Evolutionary conservation across 2,797 vertebrate species (phyloP), one percentile per base, ranked within the genome.

Genomic region (Cheirogaleus major): DNA sequence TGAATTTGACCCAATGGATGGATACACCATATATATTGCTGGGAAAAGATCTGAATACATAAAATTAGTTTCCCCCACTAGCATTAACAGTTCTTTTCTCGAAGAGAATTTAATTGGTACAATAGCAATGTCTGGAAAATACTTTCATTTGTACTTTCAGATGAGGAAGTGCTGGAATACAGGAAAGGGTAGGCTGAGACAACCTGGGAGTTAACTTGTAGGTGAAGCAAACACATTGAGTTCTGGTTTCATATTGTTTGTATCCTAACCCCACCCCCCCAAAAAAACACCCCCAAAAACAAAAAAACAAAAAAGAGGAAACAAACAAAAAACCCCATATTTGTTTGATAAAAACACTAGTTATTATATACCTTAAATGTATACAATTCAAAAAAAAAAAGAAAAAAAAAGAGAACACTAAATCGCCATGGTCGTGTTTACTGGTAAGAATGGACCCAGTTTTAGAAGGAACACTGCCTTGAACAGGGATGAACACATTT

Each of bases 61-160:
- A 57, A 89, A 97, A 73, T 7, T 59, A 57, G 8, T 45, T 80
- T 9, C 63, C 91, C 22, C 63, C 70, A 67, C 93, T 85, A 94
- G 90, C 93, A 97, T 0, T 15, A 67, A 12, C 0, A 80, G 55
- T 2, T 14, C 57, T 75, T 35, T 95, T 59, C 78, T 80, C n/a
- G 4, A 75, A 55, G 84, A 93, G 43, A 96, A 35, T 9, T 43
- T 32, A 89, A 93, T 63, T 45, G 75, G 63, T 30, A 3, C n/a
- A 67, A 89, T 23, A 96, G n/a, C 57, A 89, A 94, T 96, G 97
- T 93, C 94, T 97, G 94, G 95, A 95, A 97, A 96, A 92, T 57
- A 80, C 45, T 93, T 97, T 0, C 0, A 57, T 92, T 96, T 95
- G 72, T 90, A 73, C 63, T 91, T 95, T 76, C 69, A 35, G 52